A percentile compares a stretch with the other conserved stretches of the same genome.
These are phyloP conservation scores for Pelodiscus sinensis DNA, from an alignment of 2,113 vertebrate genomes.

Conservation along the genomic window DNA sequence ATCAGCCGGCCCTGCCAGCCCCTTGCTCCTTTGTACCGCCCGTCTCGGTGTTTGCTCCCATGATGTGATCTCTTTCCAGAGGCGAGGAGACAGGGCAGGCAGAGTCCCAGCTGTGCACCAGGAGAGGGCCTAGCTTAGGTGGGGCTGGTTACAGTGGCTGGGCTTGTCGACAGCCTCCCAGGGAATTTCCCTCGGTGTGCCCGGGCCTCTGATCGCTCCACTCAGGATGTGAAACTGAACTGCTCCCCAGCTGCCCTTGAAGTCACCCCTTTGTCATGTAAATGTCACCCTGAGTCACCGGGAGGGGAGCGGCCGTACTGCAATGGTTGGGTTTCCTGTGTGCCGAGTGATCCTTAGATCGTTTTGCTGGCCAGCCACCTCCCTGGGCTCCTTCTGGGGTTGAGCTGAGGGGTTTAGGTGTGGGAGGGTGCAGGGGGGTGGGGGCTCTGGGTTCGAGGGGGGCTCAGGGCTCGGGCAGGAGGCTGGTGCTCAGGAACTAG, in stretches of 20 bases:
- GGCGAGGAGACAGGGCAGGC: too few species aligned
- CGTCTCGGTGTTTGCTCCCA: background rate
- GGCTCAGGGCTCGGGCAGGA: too few species aligned
- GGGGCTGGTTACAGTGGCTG: background rate
- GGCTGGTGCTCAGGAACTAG: too few species aligned
- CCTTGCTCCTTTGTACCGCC: background rate
- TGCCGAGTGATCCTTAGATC: slow-evolving; percentile 44
- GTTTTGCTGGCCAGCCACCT: background rate
- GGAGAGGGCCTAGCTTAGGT: background rate
- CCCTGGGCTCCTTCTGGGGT: background rate
- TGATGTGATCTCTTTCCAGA: background rate
- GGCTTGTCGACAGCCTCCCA: background rate
- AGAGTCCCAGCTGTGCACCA: fast-evolving
- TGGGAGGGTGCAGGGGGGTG: too few species aligned
- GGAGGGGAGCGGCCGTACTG: slow-evolving; percentile 28
- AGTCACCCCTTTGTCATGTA: slow-evolving; percentile 32
- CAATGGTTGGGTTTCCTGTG: slow-evolving; percentile 48
- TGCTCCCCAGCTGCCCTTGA: background rate
- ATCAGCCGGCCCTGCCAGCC: background rate
- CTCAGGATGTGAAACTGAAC: background rate
- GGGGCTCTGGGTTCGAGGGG: too few species aligned
- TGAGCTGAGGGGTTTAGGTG: too few species aligned
- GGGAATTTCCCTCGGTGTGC: background rate
- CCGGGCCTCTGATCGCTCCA: background rate
- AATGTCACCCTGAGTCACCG: slow-evolving; percentile 65